Evolutionary conservation across 1,140 invertebrate genomes (phyloP), one percentile per base, ranked within the genome.

Genomic region (Capitella teleta): DNA sequence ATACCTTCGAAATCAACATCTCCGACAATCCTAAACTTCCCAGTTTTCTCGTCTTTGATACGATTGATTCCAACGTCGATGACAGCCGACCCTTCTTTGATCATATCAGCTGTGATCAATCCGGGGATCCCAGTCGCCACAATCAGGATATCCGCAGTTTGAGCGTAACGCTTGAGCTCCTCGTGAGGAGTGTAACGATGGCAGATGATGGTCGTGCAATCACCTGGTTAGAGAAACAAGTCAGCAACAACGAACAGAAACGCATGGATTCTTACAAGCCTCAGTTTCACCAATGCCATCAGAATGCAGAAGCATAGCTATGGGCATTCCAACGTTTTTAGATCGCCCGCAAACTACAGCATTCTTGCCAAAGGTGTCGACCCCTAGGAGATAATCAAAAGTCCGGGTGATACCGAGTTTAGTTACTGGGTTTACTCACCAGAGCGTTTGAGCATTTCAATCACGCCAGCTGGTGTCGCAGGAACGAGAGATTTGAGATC

Each of bases 51-150:
- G 92, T 89, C 89, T 74, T 85, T 79, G 57, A 95, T 84, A 4
- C 84, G 78, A 73, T 94, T 98, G 48, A 98, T 98, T 34, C 96
- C 96, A 76, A 95, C 98, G 69, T 99, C 96, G 58, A 99, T 97
- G n/a, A 99, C 94, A 28, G 98, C 83, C 40, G 93, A 92, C 16
- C 94, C 93, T 0, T 89, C 88, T 75, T 98, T 98, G 38, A 99
- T 84, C 95, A 95, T 98, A 41, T 84, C 84, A 0, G 84, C 88
- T 68, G 89, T 89, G 0, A 99, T 91, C 73, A 97, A 78, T 71
- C 93, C 80, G 5, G 92, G 76, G 61, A 26, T 76, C 66, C 96
- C 96, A 58, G 98, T 93, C 2, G 81, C 96, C 3, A 96, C 94
- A 8, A 99, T 88, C 40, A 99, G 69, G 63, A 99, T 96, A 71